Evolutionary conservation across 2,888 invertebrate genomes (phyloP).

Genomic region (Hydrotaea cyrtoneurina): DNA sequence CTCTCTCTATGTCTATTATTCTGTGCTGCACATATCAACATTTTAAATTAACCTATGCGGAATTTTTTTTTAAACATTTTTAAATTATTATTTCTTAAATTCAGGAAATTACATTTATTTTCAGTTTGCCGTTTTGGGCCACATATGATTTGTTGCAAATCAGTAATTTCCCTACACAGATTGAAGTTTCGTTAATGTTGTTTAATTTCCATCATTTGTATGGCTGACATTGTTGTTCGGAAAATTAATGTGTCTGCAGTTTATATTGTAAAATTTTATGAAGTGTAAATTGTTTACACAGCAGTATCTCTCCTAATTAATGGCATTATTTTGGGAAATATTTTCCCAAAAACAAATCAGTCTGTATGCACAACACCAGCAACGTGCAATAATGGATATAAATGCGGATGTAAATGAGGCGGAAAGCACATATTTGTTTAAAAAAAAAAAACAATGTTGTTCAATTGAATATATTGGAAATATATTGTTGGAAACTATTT

Average conservation of each 20-base stretch:
- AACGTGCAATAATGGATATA: neutral
- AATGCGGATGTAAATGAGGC: neutral
- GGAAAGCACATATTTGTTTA: neutral
- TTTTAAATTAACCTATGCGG: neutral
- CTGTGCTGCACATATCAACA: neutral
- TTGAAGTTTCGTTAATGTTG: neutral
- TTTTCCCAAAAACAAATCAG: neutral
- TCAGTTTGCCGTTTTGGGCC: neutral
- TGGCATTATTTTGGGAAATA: conserved; percentile 42
- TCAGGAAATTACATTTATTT: neutral
- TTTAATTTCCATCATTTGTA: neutral
- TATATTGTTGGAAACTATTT: neutral
- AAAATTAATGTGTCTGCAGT: conserved; percentile 63
- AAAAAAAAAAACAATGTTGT: too few relatives aligned
- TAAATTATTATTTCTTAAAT: neutral
- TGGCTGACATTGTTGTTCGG: conserved; percentile 10
- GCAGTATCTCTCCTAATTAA: conserved; percentile 56
- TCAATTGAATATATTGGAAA: too few relatives aligned
- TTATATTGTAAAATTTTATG: conserved; percentile 54
- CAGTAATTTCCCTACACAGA: neutral
- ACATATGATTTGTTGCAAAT: neutral
- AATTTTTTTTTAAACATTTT: neutral
- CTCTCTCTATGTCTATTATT: neutral
- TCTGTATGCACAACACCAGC: neutral
- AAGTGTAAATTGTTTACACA: conserved; percentile 64